These are phyloP conservation scores for Catonia carolina DNA, from an alignment of 2,888 invertebrate genomes.

Conservation along the genomic window DNA sequence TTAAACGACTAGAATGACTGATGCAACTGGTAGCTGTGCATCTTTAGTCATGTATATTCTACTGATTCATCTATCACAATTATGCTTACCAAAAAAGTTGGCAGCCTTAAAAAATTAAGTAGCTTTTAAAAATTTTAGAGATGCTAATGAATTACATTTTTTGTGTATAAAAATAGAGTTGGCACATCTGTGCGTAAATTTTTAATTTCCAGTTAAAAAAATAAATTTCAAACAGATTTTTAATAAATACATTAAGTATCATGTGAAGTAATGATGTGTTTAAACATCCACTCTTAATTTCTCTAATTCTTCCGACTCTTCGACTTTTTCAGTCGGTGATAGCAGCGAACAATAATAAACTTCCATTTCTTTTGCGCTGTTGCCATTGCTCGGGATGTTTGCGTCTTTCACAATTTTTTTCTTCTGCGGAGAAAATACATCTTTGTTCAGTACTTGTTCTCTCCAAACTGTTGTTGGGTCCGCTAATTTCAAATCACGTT, in stretches of 20 bases:
- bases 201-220: too few species aligned
- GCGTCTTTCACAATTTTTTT: slow-evolving; percentile 19
- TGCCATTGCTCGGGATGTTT: slow-evolving; percentile 9
- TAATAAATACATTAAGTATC: not conserved
- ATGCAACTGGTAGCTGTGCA: too few species aligned
- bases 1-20: too few species aligned
- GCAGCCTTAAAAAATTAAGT: too few species aligned
- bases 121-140: too few species aligned
- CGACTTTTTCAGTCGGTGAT: slow-evolving; percentile 32
- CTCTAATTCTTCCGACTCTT: slow-evolving; percentile 18
- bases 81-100: too few species aligned
- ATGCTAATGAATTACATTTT: too few species aligned
- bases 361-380: slow-evolving; percentile 42
- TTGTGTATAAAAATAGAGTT: too few species aligned
- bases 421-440: slow-evolving; percentile 18
- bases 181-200: too few species aligned
- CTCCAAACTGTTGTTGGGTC: slow-evolving; percentile 14
- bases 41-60: too few species aligned
- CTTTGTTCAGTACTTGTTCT: slow-evolving; percentile 16
- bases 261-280: not conserved
- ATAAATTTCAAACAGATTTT: too few species aligned
- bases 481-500: slow-evolving; percentile 22
- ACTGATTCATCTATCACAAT: too few species aligned
- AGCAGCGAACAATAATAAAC: slow-evolving; percentile 43
- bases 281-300: slow-evolving; percentile 19